Base-by-base conservation (phyloP, 2,113 vertebrate species). In the Baryphthengus martii region DNA sequence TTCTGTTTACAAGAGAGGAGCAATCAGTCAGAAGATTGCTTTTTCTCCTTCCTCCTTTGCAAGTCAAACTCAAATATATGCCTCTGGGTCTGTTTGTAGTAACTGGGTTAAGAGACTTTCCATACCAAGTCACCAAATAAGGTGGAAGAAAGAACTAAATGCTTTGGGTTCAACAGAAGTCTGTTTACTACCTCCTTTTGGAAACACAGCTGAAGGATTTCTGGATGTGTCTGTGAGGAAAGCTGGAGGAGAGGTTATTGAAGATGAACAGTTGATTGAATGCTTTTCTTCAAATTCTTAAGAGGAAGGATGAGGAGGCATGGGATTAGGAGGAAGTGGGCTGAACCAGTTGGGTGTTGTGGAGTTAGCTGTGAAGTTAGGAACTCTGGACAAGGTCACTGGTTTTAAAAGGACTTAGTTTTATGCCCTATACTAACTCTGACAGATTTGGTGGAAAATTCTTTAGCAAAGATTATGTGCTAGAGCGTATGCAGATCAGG, bases 31-130 rank as follows among this genome's bases (percentile, higher is more conserved):
- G 70, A 76, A 88, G 74, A 45, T 63, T 63, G 58, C 19, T 81
- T 87, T 86, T 90, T 89, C 70, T 95, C 17, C 25, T 63, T 85
- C 42, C 61, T 73, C 39, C 55, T 93, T 91, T 94, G 91, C 91
- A 87, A 96, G 84, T 93, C 77, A 89, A 86, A 83, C 63, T 90
- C 0, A 0, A 18, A 26, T 77, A 2, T 3, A 4, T 71, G 75
- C 88, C 82, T 71, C 42, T 55, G 79, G 67, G 37, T 71, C 55
- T 96, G 62, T 61, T 78, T 56, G 65, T 63, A 50, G 59, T 40
- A 82, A 80, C 67, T 42, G 37, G 53, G 35, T 80, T 81, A 28
- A 63, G 75, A 50, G 47, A 44, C 45, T 82, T 84, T 56, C 10
- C 19, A 21, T 56, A 56, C 55, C 55, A 56, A 56, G n/a, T 31